phyloP scores from a whole-genome alignment of 1,140 invertebrate genomes.

The Halictus rubicundus region DNA sequence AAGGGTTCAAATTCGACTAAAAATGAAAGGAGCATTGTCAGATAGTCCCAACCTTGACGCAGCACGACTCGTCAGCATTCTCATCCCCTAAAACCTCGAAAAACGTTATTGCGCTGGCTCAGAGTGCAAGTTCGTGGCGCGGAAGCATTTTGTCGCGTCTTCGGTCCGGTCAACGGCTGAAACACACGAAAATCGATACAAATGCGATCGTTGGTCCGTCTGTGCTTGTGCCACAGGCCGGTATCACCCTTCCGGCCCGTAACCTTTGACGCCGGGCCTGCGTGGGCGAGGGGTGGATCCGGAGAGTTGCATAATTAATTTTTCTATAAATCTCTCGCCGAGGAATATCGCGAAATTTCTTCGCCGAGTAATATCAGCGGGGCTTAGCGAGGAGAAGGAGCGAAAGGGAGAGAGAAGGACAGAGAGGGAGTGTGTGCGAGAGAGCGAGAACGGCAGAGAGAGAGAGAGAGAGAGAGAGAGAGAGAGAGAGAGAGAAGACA shows the following conservation, averaged over 20 bases:
- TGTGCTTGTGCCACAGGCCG: background rate
- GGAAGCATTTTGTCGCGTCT: conserved; percentile 19
- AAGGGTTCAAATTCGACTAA: too few relatives aligned
- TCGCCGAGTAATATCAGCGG: conserved; percentile 65
- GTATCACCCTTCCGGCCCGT: background rate
- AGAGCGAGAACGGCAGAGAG: too few relatives aligned
- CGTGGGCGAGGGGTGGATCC: conserved; percentile 6
- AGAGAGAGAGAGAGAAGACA: conserved; percentile 24
- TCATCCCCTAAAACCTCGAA: too few relatives aligned
- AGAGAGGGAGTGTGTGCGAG: too few relatives aligned
- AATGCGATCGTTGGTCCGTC: conserved; percentile 16
- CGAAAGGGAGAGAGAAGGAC: too few relatives aligned
- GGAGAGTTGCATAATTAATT: conserved; percentile 62
- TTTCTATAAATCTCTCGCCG: conserved; percentile 62
- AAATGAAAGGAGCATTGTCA: too few relatives aligned
- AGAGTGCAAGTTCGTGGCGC: background rate
- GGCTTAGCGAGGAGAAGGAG: conserved; percentile 41
- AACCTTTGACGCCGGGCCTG: background rate
- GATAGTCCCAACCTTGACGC: too few relatives aligned
- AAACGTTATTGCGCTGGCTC: background rate
- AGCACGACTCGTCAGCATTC: too few relatives aligned
- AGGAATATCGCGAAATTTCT: conserved; percentile 68
- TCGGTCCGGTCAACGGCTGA: conserved; percentile 14
- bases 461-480: too few relatives aligned
- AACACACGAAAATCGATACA: conserved; percentile 37